Base-by-base conservation (phyloP, 2,797 vertebrate genomes). In the Decapterus maruadsi region DNA sequence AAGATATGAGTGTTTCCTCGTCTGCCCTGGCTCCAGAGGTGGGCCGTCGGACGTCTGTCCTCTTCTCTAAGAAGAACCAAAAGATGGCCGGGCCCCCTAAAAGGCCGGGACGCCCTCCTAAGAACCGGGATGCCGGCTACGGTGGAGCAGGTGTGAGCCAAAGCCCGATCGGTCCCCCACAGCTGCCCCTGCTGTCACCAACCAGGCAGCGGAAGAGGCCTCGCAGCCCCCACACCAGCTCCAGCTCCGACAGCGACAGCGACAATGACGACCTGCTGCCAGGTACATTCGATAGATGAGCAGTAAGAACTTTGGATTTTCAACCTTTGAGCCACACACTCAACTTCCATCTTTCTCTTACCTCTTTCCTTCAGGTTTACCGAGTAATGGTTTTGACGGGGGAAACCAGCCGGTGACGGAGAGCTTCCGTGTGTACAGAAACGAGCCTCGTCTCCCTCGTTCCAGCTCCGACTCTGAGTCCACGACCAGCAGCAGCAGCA, bases 381-480 rank as follows among this genome's bases (percentile, higher is more conserved):
- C 97, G 46, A 97, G 96, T 72, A 99, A 99, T 20, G 98, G 98
- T 74, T 99, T 99, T 83, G 97, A 97, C 82, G 93, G 96, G 0
- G 95, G 97, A 79, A 97, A 90, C 92, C 98, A 99, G 92, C 98
- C 97, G 0, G 98, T 99, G 59, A 99, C 98, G 0, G 98, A 99
- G 92, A 99, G 98, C 87, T 99, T 99, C 94, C 95, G 97, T 13
- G 97, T 99, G 42, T 99, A 99, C 93, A 96, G 98, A 45, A 99
- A 95, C 0, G 98, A 99, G 90, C 95, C 97, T 83, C 98, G 96
- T 63, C 96, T 99, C 22, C 98, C 98, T 16, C 96, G 97, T 5
- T 99, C 98, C 90, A 99, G 98, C 93, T 99, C 98, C 0, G 98
- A 99, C 92, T 99, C 98, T 0, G 98, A 99, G 87, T 99, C 98